These are phyloP conservation scores for Nasonia longicornis DNA, from an alignment of 1,140 invertebrate genomes.

Conservation along the genomic window DNA sequence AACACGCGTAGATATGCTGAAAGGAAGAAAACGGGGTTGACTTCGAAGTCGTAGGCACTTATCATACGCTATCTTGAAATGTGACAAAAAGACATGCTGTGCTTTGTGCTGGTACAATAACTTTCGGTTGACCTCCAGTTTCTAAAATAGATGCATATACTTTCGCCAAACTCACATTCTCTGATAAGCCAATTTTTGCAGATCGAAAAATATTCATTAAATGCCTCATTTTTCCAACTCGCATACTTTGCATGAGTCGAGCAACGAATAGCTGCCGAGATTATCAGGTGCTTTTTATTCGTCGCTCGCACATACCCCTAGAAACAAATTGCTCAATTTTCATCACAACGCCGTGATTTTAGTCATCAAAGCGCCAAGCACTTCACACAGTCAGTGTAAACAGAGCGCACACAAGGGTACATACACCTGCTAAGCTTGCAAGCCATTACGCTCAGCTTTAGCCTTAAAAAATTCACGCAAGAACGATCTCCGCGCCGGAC, in stretches of 20 bases:
- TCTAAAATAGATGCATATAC: background rate
- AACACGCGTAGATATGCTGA: background rate
- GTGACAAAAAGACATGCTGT: background rate
- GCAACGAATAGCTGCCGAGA: too few relatives aligned
- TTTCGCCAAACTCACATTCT: background rate
- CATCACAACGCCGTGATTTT: too few relatives aligned
- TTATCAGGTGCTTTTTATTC: too few relatives aligned
- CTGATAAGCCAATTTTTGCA: too few relatives aligned
- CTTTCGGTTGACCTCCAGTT: background rate
- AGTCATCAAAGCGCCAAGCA: too few relatives aligned
- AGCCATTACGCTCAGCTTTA: background rate
- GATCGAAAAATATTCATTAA: too few relatives aligned
- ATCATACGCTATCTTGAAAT: background rate
- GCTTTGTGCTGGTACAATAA: background rate
- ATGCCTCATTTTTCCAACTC: too few relatives aligned
- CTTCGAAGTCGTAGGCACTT: background rate
- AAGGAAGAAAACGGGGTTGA: background rate
- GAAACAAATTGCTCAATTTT: too few relatives aligned
- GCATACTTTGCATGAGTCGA: too few relatives aligned
- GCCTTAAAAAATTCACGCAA: slow-evolving; percentile 36
- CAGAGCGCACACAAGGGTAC: background rate
- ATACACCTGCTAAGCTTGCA: background rate
- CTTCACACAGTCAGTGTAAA: background rate
- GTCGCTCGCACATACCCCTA: too few relatives aligned
- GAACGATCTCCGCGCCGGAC: background rate